Conservation (phyloP, 2,113 vertebrate species). For the Scomber colias region DNA sequence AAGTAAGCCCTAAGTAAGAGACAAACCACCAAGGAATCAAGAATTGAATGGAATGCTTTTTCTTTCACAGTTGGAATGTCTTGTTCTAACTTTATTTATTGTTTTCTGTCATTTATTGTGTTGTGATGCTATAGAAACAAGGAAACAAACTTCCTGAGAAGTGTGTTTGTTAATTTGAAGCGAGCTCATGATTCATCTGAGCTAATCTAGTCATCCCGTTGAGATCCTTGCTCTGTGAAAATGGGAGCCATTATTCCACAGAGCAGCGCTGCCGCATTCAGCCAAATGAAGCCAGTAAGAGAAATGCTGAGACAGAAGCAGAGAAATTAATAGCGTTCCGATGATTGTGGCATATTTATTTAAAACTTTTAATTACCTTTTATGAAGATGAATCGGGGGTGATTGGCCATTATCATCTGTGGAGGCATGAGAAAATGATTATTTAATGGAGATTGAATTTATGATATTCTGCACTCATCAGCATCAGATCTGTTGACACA, state of each 20-base stretch:
- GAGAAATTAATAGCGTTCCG: not conserved
- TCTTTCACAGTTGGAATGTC: too few relatives aligned
- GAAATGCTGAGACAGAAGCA: not conserved
- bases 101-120: too few relatives aligned
- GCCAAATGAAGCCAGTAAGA: not conserved
- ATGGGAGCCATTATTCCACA: slow-evolving; percentile 43
- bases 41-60: too few relatives aligned
- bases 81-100: too few relatives aligned
- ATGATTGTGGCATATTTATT: slow-evolving; percentile 9
- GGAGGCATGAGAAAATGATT: not conserved
- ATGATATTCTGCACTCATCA: too few relatives aligned
- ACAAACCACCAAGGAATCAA: too few relatives aligned
- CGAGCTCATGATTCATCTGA: slow-evolving; percentile 60
- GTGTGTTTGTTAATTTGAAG: slow-evolving; percentile 60
- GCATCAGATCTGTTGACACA: not conserved
- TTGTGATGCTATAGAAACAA: too few relatives aligned
- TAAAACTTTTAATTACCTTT: slow-evolving; percentile 12
- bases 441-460: too few relatives aligned
- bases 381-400: not conserved
- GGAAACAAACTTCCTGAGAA: not conserved
- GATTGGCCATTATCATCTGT: not conserved
- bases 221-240: slow-evolving; percentile 26
- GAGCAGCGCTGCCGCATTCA: slow-evolving; percentile 6
- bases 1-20: too few relatives aligned
- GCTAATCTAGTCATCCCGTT: slow-evolving; percentile 55